Percentiles rank a stretch among this genome's conserved stretches.
Conservation (phyloP, 2,797 vertebrate genomes). For the Epinephelus malabaricus region DNA sequence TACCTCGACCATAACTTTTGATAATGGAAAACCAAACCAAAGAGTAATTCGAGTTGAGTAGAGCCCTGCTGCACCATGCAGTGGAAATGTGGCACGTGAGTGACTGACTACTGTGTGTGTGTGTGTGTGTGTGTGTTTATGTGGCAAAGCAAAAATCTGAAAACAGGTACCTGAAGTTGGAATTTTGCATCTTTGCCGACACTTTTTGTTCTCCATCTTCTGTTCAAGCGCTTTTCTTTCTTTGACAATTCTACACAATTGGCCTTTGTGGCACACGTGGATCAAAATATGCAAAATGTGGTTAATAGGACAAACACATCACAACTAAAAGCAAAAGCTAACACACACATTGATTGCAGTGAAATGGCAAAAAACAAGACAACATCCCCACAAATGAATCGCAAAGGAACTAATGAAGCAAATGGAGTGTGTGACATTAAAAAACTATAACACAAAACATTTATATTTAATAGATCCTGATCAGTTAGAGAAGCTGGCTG, state of each 20-base stretch:
- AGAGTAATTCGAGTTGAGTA: too few relatives aligned
- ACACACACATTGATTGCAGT: constrained; percentile 55
- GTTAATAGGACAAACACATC: constrained; percentile 80
- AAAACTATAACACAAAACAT: constrained; percentile 12
- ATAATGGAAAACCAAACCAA: too few relatives aligned
- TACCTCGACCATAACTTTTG: too few relatives aligned
- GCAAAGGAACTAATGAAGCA: constrained; percentile 55
- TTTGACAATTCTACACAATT: constrained; percentile 99
- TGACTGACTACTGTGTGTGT: constrained; percentile 14
- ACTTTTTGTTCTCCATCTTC: constrained; percentile 99
- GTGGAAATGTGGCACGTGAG: too few relatives aligned
- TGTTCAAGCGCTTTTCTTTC: constrained; percentile 99
- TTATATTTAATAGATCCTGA: constrained; percentile 32
- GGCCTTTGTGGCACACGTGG: constrained; percentile 92
- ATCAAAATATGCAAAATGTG: constrained; percentile 84
- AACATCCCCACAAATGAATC: constrained; percentile 37
- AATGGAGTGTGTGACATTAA: constrained; percentile 33
- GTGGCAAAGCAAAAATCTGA: constrained; percentile 38
- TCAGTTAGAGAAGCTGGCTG: constrained; percentile 33
- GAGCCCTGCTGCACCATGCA: too few relatives aligned
- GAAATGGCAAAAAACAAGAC: constrained; percentile 59
- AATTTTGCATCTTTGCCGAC: constrained; percentile 99
- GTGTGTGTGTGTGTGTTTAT: constrained; percentile 12
- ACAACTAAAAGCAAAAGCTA: constrained; percentile 56
- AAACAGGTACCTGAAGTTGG: constrained; percentile 96